These are phyloP conservation scores for Dicranocentrus wangi DNA, from an alignment of 2,888 invertebrate genomes.

Conservation along the genomic window DNA sequence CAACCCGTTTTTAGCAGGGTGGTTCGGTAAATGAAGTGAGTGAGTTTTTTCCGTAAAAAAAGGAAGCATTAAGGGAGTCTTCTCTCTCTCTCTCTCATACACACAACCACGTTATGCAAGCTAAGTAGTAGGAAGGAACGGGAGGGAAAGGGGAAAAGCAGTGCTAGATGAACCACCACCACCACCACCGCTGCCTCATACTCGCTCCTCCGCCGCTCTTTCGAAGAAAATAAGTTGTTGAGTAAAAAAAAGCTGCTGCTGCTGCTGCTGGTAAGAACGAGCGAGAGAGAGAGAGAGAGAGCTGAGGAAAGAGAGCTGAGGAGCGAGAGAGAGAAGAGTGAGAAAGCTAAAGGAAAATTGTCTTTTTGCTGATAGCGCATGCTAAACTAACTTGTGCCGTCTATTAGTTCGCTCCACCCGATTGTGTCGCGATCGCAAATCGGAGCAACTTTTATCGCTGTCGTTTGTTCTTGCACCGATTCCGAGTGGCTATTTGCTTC, in stretches of 20 bases:
- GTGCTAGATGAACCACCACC: slow-evolving; percentile 13
- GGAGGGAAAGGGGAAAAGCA: slow-evolving; percentile 28
- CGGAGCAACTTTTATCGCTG: slow-evolving; percentile 73
- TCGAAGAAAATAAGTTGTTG: not conserved
- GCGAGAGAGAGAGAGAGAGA: not conserved
- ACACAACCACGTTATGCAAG: slow-evolving; percentile 50
- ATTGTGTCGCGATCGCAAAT: slow-evolving; percentile 73
- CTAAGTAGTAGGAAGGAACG: slow-evolving; percentile 13
- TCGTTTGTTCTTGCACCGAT: slow-evolving; percentile 73
- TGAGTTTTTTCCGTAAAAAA: slow-evolving; percentile 26
- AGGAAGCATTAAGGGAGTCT: slow-evolving; percentile 39
- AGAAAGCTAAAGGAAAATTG: slow-evolving; percentile 69
- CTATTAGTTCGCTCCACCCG: slow-evolving; percentile 73
- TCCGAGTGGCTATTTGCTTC: slow-evolving; percentile 73
- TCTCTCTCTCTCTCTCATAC: not conserved
- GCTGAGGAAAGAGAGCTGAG: slow-evolving; percentile 42
- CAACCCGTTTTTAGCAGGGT: too few species aligned
- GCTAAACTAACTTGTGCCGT: slow-evolving; percentile 73
- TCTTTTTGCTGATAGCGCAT: slow-evolving; percentile 73
- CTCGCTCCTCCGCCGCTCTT: too few species aligned
- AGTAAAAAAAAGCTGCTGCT: not conserved
- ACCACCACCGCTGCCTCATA: too few species aligned
- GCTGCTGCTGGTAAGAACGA: too few species aligned
- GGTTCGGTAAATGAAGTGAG: slow-evolving; percentile 37
- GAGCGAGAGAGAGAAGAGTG: slow-evolving; percentile 51